Conservation (phyloP, 2,797 vertebrate species). For the Dermochelys coriacea region DNA sequence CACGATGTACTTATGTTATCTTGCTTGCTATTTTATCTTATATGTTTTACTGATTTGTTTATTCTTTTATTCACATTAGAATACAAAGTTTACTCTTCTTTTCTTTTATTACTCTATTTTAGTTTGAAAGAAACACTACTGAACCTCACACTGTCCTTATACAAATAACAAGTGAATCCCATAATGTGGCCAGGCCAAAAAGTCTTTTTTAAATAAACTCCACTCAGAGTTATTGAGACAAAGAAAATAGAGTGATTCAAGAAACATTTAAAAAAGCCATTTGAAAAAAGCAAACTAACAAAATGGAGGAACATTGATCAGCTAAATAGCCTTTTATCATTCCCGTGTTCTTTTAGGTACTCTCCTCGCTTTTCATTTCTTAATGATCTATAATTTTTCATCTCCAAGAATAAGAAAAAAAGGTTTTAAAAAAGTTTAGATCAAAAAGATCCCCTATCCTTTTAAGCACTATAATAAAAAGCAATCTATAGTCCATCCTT, state of each 20-base stretch:
- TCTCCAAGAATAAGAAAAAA: constrained; percentile 37
- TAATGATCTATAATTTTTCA: constrained; percentile 52
- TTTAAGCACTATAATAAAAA: constrained; percentile 43
- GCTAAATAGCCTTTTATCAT: constrained; percentile 52
- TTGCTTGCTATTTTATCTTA: not conserved
- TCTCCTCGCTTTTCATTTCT: constrained; percentile 9
- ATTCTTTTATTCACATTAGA: not conserved
- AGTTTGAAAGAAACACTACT: not conserved
- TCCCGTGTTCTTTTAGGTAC: not conserved
- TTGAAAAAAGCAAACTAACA: constrained; percentile 55
- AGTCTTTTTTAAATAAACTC: constrained; percentile 41
- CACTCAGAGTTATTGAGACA: constrained; percentile 8
- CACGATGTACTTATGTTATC: not conserved
- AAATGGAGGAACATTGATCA: constrained; percentile 43
- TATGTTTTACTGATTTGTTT: not conserved
- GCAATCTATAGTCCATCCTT: constrained; percentile 41
- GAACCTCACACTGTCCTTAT: not conserved
- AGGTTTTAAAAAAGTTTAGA: constrained; percentile 14
- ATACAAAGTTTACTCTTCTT: not conserved
- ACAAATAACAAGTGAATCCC: constrained; percentile 9
- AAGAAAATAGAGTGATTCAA: constrained; percentile 44
- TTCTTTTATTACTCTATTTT: not conserved
- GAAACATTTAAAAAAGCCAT: constrained; percentile 44
- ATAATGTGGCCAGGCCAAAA: not conserved
- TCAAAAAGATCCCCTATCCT: constrained; percentile 39